Conservation (phyloP, 1,140 invertebrate genomes). For the Cotesia typhae region DNA sequence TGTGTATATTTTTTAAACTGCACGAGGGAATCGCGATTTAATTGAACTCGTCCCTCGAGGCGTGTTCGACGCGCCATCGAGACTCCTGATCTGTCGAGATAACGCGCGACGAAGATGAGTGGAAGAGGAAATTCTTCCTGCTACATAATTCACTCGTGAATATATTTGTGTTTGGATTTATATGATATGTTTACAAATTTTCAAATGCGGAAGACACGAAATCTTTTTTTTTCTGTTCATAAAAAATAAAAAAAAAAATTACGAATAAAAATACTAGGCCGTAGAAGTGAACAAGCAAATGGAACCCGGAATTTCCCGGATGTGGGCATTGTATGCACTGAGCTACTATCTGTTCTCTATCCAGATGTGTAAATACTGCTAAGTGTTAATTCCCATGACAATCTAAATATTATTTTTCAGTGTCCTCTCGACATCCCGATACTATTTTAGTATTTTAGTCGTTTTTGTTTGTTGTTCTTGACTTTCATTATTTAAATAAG, state of each 20-base stretch:
- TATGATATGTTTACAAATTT: not conserved
- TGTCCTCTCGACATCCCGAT: no score
- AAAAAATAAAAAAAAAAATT: no score
- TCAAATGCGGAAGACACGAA: slow-evolving; percentile 5
- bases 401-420: no score
- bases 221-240: not conserved
- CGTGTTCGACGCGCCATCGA: slow-evolving; percentile 25
- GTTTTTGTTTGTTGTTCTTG: no score
- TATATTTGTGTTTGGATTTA: not conserved
- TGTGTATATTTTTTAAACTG: slow-evolving; percentile 12
- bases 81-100: slow-evolving; percentile 30
- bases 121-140: slow-evolving; percentile 15
- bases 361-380: not conserved
- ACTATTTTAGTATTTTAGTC: no score
- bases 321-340: not conserved
- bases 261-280: not conserved
- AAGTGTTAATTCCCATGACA: slow-evolving; percentile 1
- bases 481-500: no score
- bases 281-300: not conserved
- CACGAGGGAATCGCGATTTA: slow-evolving; percentile 12
- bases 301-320: slow-evolving; percentile 9
- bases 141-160: not conserved
- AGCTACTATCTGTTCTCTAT: not conserved
- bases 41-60: slow-evolving; percentile 30
- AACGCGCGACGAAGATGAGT: slow-evolving; percentile 21